Conservation (phyloP, 2,113 vertebrate genomes). For the Bambusicola thoracicus region DNA sequence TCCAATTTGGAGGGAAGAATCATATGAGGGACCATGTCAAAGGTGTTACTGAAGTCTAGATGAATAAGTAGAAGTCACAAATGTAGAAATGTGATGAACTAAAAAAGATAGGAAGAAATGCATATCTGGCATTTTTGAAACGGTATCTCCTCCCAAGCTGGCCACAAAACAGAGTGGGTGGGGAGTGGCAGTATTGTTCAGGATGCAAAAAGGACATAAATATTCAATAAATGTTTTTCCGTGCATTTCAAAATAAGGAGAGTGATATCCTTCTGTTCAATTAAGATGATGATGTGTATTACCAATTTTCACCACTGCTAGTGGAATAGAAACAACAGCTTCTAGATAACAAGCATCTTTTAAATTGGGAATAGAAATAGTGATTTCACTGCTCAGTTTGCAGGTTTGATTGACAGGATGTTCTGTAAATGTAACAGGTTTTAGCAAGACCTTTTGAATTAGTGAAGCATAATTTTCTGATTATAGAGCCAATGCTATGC, state of each 20-base stretch:
- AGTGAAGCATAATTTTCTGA: neutral
- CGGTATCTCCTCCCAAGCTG: neutral
- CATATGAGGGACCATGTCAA: too few relatives aligned
- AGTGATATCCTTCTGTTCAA: neutral
- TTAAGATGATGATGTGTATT: neutral
- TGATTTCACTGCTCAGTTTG: neutral
- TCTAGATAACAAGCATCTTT: neutral
- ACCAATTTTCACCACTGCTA: neutral
- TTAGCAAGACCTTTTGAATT: slow-evolving; percentile 37
- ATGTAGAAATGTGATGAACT: neutral
- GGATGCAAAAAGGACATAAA: neutral
- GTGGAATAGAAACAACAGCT: neutral
- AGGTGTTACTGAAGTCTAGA: too few relatives aligned
- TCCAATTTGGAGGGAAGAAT: too few relatives aligned
- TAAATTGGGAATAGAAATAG: neutral
- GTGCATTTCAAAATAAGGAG: neutral
- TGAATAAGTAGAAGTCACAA: neutral
- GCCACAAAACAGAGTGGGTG: neutral
- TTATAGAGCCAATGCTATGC: neutral
- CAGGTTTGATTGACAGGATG: neutral
- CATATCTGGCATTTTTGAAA: neutral
- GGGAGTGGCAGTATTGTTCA: neutral
- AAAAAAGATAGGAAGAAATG: neutral
- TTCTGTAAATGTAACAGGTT: neutral
- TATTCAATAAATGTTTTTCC: neutral